phyloP scores from a whole-genome alignment of 2,888 invertebrate genomes.

The Caenorhabditis sinica region DNA sequence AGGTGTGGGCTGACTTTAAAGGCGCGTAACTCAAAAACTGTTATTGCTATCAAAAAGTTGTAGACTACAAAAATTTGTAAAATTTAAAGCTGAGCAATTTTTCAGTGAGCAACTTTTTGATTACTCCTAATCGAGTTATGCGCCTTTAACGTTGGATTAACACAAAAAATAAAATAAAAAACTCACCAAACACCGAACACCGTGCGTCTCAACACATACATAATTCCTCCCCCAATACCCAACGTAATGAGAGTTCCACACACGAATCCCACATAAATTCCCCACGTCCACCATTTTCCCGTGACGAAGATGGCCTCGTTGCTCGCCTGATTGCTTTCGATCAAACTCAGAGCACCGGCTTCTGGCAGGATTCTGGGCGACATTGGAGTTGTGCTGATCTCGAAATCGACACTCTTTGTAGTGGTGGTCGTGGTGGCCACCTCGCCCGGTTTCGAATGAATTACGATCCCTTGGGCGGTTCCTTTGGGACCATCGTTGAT shows the following conservation, averaged over 20 bases:
- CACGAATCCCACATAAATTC: constrained; percentile 35
- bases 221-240: constrained; percentile 24
- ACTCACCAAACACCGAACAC: constrained; percentile 47
- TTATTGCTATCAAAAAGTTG: no score
- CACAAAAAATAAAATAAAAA: neutral
- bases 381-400: constrained; percentile 6
- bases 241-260: constrained; percentile 34
- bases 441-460: neutral
- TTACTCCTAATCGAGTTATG: neutral
- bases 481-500: neutral
- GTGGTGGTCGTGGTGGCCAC: constrained; percentile 8
- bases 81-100: no score
- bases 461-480: neutral
- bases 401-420: neutral
- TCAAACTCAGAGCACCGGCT: neutral
- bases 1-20: no score
- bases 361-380: neutral
- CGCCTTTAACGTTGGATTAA: neutral
- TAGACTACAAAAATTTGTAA: no score
- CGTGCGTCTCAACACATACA: constrained; percentile 42
- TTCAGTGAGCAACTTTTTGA: neutral
- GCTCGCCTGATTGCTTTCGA: neutral
- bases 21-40: no score
- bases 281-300: constrained; percentile 59
- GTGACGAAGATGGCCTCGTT: neutral